phyloP scores from a whole-genome alignment of 2,888 invertebrate genomes.

The Steinernema carpocapsae region DNA sequence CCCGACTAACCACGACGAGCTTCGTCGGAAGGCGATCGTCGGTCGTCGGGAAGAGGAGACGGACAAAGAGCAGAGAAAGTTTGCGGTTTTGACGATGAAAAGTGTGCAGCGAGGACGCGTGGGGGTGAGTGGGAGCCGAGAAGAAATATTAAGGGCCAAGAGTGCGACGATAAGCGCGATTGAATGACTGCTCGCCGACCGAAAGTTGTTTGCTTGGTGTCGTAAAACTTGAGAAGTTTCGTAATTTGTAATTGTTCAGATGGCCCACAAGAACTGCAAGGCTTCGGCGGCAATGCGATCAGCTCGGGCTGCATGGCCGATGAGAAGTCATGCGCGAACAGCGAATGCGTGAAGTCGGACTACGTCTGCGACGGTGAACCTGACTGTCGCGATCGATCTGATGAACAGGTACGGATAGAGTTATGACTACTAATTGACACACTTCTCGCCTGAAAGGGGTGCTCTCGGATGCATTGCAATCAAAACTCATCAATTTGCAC shows the following conservation, averaged over 20 bases:
- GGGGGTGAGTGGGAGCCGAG: conserved; percentile 13
- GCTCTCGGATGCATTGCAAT: neutral
- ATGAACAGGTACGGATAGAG: conserved; percentile 70
- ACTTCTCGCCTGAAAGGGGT: neutral
- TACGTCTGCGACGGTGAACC: conserved; percentile 79
- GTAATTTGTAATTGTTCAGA: conserved; percentile 48
- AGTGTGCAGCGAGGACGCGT: conserved; percentile 11
- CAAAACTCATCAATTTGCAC: neutral
- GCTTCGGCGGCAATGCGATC: conserved; percentile 33
- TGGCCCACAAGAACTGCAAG: conserved; percentile 63
- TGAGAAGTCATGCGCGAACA: conserved; percentile 78
- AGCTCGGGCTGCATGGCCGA: conserved; percentile 57
- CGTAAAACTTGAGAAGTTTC: conserved; percentile 31
- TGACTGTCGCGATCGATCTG: conserved; percentile 79
- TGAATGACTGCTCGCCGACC: conserved; percentile 3
- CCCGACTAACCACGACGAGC: too few relatives aligned
- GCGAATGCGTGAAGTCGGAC: conserved; percentile 80
- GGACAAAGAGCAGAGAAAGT: neutral
- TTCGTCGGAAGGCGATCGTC: too few relatives aligned
- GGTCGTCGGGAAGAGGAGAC: too few relatives aligned
- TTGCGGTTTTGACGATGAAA: conserved; percentile 32
- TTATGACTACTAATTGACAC: conserved; percentile 27
- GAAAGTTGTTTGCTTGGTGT: conserved; percentile 29
- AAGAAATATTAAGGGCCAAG: conserved; percentile 15
- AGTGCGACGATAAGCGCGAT: conserved; percentile 11